Percentiles rank a stretch among this genome's conserved stretches.
phyloP scores from a whole-genome alignment of 2,888 invertebrate species.

The Agonopterix heracliana region DNA sequence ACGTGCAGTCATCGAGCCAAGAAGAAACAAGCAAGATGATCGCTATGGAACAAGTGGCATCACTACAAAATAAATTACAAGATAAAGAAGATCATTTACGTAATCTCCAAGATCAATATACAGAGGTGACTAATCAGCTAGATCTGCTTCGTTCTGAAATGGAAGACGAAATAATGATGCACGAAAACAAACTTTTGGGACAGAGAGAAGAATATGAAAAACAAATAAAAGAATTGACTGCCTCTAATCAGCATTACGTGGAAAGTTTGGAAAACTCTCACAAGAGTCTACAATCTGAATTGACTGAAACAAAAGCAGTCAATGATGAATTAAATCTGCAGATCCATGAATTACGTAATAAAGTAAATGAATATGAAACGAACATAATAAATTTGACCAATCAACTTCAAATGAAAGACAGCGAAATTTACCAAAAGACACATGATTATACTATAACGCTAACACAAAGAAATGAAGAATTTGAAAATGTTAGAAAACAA shows the following conservation, averaged over 20 bases:
- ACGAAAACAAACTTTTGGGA: slow-evolving; percentile 57
- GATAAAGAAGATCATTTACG: slow-evolving; percentile 62
- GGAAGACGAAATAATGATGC: slow-evolving; percentile 61
- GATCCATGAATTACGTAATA: slow-evolving; percentile 31
- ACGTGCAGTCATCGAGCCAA: slow-evolving; percentile 60
- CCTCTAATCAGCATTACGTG: slow-evolving; percentile 30
- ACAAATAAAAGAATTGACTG: slow-evolving; percentile 42
- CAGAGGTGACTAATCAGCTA: slow-evolving; percentile 54
- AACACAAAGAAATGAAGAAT: slow-evolving; percentile 56
- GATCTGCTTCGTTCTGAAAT: slow-evolving; percentile 63
- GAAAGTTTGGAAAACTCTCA: slow-evolving; percentile 33
- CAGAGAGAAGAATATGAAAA: slow-evolving; percentile 68
- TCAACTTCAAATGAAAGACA: slow-evolving; percentile 50
- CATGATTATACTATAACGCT: slow-evolving; percentile 49
- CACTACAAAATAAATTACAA: slow-evolving; percentile 59
- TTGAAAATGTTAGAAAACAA: slow-evolving; percentile 56
- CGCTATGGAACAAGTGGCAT: slow-evolving; percentile 52
- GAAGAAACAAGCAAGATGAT: slow-evolving; percentile 65
- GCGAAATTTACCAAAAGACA: slow-evolving; percentile 58
- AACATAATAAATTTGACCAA: slow-evolving; percentile 40
- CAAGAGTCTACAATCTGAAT: slow-evolving; percentile 38
- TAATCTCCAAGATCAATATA: slow-evolving; percentile 57
- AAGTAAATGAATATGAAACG: slow-evolving; percentile 31
- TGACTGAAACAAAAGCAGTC: slow-evolving; percentile 31
- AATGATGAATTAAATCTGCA: slow-evolving; percentile 40